Conservation (phyloP, 2,113 vertebrate species). For the Poeciliopsis occidentalis region DNA sequence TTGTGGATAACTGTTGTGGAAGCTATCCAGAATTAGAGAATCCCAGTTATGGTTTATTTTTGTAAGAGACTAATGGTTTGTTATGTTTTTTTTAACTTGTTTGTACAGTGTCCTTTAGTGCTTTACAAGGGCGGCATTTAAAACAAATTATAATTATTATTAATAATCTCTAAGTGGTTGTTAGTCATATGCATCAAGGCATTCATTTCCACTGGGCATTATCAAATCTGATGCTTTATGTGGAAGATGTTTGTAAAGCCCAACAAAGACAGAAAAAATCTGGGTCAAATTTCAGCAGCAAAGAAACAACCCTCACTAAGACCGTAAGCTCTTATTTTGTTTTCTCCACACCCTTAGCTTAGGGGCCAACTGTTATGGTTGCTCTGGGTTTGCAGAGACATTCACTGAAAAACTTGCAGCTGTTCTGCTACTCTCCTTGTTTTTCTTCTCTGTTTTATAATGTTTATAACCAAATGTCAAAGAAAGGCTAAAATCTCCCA, state of each 20-base stretch:
- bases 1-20: too few relatives aligned
- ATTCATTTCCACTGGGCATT: neutral
- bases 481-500: neutral
- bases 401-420: constrained; percentile 24
- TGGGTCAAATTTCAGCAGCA: neutral
- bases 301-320: neutral
- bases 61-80: too few relatives aligned
- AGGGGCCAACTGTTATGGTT: constrained; percentile 17
- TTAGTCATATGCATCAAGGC: neutral
- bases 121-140: too few relatives aligned
- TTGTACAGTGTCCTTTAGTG: too few relatives aligned
- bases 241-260: neutral
- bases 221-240: too few relatives aligned
- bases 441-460: constrained; percentile 13
- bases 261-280: neutral
- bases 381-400: constrained; percentile 1
- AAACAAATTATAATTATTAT: too few relatives aligned
- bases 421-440: neutral
- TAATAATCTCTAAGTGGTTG: too few relatives aligned
- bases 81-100: too few relatives aligned
- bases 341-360: constrained; percentile 9
- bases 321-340: neutral
- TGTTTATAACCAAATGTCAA: constrained; percentile 25
- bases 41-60: too few relatives aligned
- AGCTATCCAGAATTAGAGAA: too few relatives aligned